These are phyloP conservation scores for Hypanus sabinus DNA, from an alignment of 2,113 vertebrate genomes.

Conservation along the genomic window DNA sequence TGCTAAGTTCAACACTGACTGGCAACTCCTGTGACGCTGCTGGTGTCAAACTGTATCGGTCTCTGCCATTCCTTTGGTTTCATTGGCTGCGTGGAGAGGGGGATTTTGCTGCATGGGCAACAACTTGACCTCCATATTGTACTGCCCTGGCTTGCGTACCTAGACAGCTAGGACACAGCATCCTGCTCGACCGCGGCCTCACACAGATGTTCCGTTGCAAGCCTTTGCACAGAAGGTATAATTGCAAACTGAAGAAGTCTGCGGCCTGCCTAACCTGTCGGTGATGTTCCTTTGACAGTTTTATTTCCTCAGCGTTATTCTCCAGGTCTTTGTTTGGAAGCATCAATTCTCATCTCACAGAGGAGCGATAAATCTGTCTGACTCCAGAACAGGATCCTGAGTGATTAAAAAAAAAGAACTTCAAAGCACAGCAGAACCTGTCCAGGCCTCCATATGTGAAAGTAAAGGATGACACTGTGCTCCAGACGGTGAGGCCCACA, in stretches of 20 bases:
- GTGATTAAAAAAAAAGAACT: background rate
- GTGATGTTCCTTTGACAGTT: constrained; percentile 9
- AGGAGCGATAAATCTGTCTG: constrained; percentile 29
- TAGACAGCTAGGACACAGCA: too few species aligned
- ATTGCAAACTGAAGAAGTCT: background rate
- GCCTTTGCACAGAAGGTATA: background rate
- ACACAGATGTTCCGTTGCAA: background rate
- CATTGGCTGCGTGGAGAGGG: too few species aligned
- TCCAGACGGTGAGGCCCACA: background rate
- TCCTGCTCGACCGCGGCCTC: too few species aligned
- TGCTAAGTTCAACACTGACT: too few species aligned
- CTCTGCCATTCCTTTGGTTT: too few species aligned
- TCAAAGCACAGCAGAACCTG: background rate
- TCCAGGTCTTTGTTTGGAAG: constrained; percentile 5
- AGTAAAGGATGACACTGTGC: background rate
- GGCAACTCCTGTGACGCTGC: too few species aligned
- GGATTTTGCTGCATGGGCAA: too few species aligned
- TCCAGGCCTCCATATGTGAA: constrained; percentile 13
- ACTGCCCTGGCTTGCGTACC: too few species aligned
- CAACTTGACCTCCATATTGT: too few species aligned
- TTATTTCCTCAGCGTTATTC: constrained; percentile 21
- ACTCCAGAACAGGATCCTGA: background rate
- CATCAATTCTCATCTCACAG: background rate
- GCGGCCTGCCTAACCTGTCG: background rate
- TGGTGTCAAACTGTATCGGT: too few species aligned